Evolutionary conservation across 2,797 vertebrate genomes (phyloP).

Genomic region (Gadopsis bispinosus): DNA sequence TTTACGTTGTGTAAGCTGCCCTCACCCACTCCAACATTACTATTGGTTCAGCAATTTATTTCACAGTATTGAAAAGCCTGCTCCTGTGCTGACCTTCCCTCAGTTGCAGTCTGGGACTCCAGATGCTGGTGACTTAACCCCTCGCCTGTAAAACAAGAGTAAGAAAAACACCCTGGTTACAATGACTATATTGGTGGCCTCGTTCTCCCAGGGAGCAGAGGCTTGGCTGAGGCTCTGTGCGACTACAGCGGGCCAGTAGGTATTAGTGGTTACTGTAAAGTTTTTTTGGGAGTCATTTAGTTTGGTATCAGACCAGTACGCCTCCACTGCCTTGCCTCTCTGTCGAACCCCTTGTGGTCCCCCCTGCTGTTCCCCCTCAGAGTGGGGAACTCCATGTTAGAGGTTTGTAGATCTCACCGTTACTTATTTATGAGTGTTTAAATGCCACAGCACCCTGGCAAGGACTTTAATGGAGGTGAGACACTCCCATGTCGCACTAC

Average conservation of each 20-base stretch:
- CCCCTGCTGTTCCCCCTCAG: slow-evolving; percentile 41
- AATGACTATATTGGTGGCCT: slow-evolving; percentile 80
- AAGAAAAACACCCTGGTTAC: slow-evolving; percentile 79
- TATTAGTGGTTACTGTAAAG: slow-evolving; percentile 80
- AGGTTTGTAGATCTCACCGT: slow-evolving; percentile 70
- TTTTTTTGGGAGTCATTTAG: slow-evolving; percentile 67
- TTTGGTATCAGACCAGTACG: slow-evolving; percentile 70
- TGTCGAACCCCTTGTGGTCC: slow-evolving; percentile 27
- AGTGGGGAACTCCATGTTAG: slow-evolving; percentile 65
- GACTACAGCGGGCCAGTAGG: slow-evolving; percentile 63
- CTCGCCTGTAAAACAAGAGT: slow-evolving; percentile 79
- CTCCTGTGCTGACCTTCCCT: slow-evolving; percentile 72
- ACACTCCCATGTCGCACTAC: slow-evolving; percentile 82
- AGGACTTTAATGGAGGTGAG: slow-evolving; percentile 83
- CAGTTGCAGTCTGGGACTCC: slow-evolving; percentile 65
- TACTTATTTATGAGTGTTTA: slow-evolving; percentile 80
- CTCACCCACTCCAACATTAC: slow-evolving; percentile 48
- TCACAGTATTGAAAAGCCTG: slow-evolving; percentile 59
- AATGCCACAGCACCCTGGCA: slow-evolving; percentile 81
- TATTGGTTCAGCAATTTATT: slow-evolving; percentile 63
- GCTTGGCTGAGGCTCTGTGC: slow-evolving; percentile 69
- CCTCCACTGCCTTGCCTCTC: slow-evolving; percentile 54
- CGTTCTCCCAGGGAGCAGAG: slow-evolving; percentile 66
- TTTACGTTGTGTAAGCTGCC: slow-evolving; percentile 65
- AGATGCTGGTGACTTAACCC: slow-evolving; percentile 82